phyloP scores from a whole-genome alignment of 1,140 invertebrate genomes.

The Apis cerana region DNA sequence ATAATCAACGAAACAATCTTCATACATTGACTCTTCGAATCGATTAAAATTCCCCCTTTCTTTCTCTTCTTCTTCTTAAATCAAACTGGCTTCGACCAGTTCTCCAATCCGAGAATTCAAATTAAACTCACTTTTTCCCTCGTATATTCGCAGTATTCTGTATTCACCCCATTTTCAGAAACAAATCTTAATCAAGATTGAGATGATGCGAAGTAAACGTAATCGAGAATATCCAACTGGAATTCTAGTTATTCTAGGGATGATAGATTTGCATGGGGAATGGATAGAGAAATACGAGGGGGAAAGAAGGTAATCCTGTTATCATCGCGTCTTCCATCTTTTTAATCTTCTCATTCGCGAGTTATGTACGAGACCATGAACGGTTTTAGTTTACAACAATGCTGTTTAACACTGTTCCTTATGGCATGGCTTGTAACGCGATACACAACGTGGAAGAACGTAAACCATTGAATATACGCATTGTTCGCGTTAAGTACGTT shows the following conservation, averaged over 20 bases:
- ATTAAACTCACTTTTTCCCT: too few relatives aligned
- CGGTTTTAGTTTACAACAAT: constrained; percentile 29
- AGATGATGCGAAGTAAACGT: neutral
- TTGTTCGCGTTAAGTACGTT: constrained; percentile 13
- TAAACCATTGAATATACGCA: constrained; percentile 3
- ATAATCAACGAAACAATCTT: too few relatives aligned
- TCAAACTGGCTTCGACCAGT: too few relatives aligned
- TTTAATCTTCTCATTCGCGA: constrained; percentile 18
- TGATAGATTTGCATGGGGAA: neutral
- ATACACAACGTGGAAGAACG: neutral
- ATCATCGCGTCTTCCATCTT: neutral
- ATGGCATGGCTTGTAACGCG: neutral
- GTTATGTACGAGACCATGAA: neutral
- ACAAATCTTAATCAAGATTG: neutral
- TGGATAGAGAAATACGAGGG: neutral
- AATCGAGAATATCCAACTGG: neutral
- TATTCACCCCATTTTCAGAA: neutral
- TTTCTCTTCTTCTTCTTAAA: too few relatives aligned
- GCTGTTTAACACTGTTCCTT: neutral
- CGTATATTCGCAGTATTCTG: too few relatives aligned
- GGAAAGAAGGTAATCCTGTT: neutral
- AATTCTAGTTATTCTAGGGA: neutral
- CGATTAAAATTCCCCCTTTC: too few relatives aligned
- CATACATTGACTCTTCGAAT: too few relatives aligned
- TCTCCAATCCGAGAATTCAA: too few relatives aligned